Percentiles rank a stretch among this genome's conserved stretches.
These are phyloP conservation scores for Listronotus bonariensis DNA, from an alignment of 1,140 invertebrate species.

Conservation along the genomic window DNA sequence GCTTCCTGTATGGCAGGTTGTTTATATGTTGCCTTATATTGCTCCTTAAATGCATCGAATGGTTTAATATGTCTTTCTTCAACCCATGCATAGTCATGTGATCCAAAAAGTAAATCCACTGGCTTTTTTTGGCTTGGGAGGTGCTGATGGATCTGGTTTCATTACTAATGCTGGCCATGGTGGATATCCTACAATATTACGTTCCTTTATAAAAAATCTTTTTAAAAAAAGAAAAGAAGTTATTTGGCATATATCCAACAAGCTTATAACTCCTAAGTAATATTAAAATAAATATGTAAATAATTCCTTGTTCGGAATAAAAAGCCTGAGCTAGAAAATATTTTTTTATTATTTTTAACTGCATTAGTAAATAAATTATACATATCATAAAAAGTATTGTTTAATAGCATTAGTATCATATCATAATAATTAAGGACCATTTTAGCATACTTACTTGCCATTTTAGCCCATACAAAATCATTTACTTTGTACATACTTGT, in stretches of 20 bases:
- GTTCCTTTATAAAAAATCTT: no score
- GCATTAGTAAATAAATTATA: no score
- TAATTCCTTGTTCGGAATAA: no score
- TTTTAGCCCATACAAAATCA: slow-evolving; percentile 39
- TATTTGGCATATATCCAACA: no score
- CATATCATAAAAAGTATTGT: no score
- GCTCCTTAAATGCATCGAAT: slow-evolving; percentile 81
- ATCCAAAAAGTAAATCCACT: slow-evolving; percentile 95
- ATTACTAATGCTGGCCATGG: slow-evolving; percentile 93
- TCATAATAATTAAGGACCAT: no score
- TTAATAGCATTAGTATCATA: no score
- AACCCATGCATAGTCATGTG: slow-evolving; percentile 93
- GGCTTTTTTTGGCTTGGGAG: slow-evolving; percentile 63
- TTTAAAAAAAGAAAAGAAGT: no score
- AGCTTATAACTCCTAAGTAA: no score
- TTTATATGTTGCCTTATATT: slow-evolving; percentile 78
- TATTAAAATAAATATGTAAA: no score
- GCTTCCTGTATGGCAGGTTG: slow-evolving; percentile 82
- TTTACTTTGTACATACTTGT: slow-evolving; percentile 18
- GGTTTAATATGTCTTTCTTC: slow-evolving; percentile 83
- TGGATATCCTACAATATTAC: slow-evolving; percentile 76
- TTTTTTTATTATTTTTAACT: no score
- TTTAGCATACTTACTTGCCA: slow-evolving; percentile 21
- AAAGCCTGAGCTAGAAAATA: no score
- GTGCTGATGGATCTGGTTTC: slow-evolving; percentile 63